Base-by-base conservation (phyloP, 2,888 invertebrate species). In the Acanthacorydalis orientalis region DNA sequence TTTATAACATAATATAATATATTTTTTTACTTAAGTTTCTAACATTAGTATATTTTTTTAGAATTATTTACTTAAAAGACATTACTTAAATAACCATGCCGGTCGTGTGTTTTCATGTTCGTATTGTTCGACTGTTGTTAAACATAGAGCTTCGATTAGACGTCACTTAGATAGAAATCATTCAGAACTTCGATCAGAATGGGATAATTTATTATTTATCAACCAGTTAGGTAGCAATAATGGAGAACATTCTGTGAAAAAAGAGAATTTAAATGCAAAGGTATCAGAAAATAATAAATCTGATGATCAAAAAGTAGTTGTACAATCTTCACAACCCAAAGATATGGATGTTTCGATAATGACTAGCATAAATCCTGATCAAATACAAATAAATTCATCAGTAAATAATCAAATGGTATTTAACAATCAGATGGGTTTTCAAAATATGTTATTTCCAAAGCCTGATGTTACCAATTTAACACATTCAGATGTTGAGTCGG, bases 161-260 rank as follows among this genome's bases (percentile, higher is more conserved):
- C 55, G 64, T 16, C 67, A 67, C 53, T 53, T 65, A 14, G 57
- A 55, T 41, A 56, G 51, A 35, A 53, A 52, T 14, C 67, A 67
- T 53, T 54, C 59, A 2, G 55, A 57, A 34, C 46, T 49, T 10
- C 50, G 51, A 37, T 41, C 51, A 8, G 49, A 53, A 46, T 55
- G 55, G 55, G 49, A 52, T 35, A 51, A 52, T 47, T 38, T 41
- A 11, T 49, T 43, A 10, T 52, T 54, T 32, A 50, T 54, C 11
- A 44, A 45, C 14, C 47, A 48, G 31, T 45, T 52, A 43, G 34
- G 23, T 4, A 16, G 12, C 16, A 43, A 31, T 9, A 31, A 16
- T 43, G 43, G 8, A 16, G 31, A 31, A 4, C 43, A 43, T 31
- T 43, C 43, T 31, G 12, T 31, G 4, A 12, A 16, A 11, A 31